Evolutionary conservation across 2,888 invertebrate species (phyloP), one percentile per base, ranked within the genome.

Genomic region (Pegoplata infirma): DNA sequence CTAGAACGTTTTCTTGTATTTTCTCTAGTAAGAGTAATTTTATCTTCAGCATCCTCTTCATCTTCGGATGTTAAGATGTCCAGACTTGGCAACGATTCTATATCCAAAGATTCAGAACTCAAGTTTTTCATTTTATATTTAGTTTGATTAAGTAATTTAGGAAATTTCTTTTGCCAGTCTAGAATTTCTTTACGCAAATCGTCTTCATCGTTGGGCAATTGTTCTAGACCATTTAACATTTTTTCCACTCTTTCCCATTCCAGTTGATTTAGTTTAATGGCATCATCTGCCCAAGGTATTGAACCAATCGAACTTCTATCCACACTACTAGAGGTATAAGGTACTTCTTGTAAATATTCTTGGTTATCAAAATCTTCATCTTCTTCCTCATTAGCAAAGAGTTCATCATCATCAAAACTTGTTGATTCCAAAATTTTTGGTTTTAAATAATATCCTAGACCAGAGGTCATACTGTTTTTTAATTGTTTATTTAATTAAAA

Each of bases 201-300:
- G 1, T 84, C 81, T 32, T 85, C 84, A 0, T 85, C 84, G 0
- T 81, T 76, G 14, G 84, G 77, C 17, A 89, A 56, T 0, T 81
- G 47, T 32, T 89, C 84, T 68, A 88, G 85, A 0, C 88, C 88
- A 32, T 84, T 83, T 44, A 90, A 82, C 84, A 89, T 86, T 7
- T 87, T 83, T 51, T 90, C 89, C 4, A 90, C 85, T 12, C 84
- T 85, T 64, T 89, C 88, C 90, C 90, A 90, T 79, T 88, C 89
- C 16, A 85, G 75, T 81, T 88, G 86, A 72, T 90, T 90, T 77
- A 89, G 87, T 63, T 89, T 89, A 12, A 90, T 88, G 14, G 90
- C 89, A 84, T 90, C 90, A 71, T 89, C 88, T 2, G 89, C 89
- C 90, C 90, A 90, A 0, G 89, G 89, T 72, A 90, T 89, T 21